Evolutionary conservation across 2,113 vertebrate species (phyloP).

Genomic region (Bettongia penicillata): DNA sequence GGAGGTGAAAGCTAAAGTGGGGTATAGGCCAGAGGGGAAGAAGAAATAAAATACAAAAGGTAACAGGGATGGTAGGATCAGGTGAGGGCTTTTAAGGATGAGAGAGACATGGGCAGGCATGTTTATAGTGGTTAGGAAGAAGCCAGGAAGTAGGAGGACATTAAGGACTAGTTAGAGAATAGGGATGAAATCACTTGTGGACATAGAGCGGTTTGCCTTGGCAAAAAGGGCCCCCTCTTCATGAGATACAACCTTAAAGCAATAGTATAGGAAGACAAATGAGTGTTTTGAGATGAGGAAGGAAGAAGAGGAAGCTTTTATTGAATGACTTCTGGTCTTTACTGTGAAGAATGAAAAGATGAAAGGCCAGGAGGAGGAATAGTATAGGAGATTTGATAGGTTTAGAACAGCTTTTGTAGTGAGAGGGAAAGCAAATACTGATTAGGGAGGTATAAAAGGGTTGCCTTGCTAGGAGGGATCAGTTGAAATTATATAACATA

Average conservation of each 20-base stretch:
- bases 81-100: not conserved
- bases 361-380: not conserved
- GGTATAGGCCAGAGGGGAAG: too few relatives aligned
- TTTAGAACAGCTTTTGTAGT: not conserved
- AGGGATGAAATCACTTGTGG: not conserved
- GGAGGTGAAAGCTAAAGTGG: too few relatives aligned
- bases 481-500: not conserved
- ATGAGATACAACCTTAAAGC: not conserved
- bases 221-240: too few relatives aligned
- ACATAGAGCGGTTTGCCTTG: not conserved
- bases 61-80: not conserved
- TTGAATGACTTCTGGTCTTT: not conserved
- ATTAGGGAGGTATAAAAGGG: not conserved
- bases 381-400: not conserved
- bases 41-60: not conserved
- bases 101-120: not conserved
- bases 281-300: not conserved
- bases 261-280: not conserved
- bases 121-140: not conserved
- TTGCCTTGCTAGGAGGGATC: not conserved
- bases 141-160: not conserved
- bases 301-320: not conserved
- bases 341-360: not conserved
- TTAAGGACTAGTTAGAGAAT: not conserved
- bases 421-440: not conserved